Conservation (phyloP, 1,140 invertebrate genomes). For the Epicauta chinensis region DNA sequence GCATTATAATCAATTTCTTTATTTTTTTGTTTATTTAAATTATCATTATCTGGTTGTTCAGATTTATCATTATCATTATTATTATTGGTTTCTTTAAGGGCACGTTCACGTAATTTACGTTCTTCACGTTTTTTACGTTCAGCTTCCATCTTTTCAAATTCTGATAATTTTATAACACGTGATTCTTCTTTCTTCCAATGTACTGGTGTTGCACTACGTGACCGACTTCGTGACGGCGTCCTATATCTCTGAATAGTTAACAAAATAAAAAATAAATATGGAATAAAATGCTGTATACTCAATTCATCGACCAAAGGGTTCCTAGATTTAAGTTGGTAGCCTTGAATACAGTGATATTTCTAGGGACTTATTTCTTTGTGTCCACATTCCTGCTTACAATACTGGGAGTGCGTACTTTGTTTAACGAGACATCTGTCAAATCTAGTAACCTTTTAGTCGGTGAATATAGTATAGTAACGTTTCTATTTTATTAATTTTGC, state of each 20-base stretch:
- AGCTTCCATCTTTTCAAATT: conserved; percentile 67
- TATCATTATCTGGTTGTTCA: neutral
- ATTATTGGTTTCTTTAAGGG: conserved; percentile 14
- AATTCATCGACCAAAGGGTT: too few relatives aligned
- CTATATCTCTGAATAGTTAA: conserved; percentile 64
- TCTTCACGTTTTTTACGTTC: conserved; percentile 55
- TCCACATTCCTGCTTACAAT: too few relatives aligned
- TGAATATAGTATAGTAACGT: too few relatives aligned
- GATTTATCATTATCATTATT: conserved; percentile 9
- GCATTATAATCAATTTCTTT: conserved; percentile 44
- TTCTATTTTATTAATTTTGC: too few relatives aligned
- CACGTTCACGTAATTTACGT: conserved; percentile 46
- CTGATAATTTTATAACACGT: conserved; percentile 72
- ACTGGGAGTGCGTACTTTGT: too few relatives aligned
- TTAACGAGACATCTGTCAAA: too few relatives aligned
- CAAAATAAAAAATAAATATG: neutral
- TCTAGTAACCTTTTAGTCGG: too few relatives aligned
- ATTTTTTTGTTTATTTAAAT: conserved; percentile 2
- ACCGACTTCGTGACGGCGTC: conserved; percentile 70
- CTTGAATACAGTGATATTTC: too few relatives aligned
- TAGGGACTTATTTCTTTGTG: too few relatives aligned
- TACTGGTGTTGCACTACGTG: conserved; percentile 77
- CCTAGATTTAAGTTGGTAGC: too few relatives aligned
- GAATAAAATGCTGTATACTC: too few relatives aligned
- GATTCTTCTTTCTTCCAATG: conserved; percentile 85